Conservation (phyloP, 2,888 invertebrate genomes). For the Ophraella communa region DNA sequence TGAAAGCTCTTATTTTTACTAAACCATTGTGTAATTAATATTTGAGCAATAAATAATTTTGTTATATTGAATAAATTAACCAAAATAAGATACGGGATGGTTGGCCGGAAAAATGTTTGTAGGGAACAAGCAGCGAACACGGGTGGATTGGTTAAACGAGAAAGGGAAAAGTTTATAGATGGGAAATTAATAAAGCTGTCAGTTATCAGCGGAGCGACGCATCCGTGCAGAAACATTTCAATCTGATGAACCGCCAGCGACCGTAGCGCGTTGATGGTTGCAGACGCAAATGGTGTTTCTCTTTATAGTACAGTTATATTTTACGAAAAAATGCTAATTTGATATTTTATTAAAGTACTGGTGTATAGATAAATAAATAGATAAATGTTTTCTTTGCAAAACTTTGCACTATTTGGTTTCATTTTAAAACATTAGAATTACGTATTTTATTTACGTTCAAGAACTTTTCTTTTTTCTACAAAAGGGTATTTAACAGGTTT, state of each 20-base stretch:
- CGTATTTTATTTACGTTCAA: too few relatives aligned
- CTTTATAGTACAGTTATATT: constrained; percentile 28
- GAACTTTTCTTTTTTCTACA: too few relatives aligned
- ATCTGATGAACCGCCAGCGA: constrained; percentile 52
- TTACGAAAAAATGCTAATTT: not conserved
- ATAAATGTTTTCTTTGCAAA: too few relatives aligned
- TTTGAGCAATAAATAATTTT: too few relatives aligned
- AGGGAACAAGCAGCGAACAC: constrained; percentile 44
- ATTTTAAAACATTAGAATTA: too few relatives aligned
- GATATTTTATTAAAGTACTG: not conserved
- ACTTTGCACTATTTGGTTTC: too few relatives aligned
- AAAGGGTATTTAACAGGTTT: too few relatives aligned
- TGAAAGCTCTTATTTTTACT: too few relatives aligned
- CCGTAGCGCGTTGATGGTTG: constrained; percentile 52
- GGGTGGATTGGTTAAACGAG: constrained; percentile 29
- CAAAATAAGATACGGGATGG: not conserved
- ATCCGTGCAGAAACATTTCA: constrained; percentile 61
- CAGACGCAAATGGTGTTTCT: constrained; percentile 61
- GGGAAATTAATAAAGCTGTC: constrained; percentile 81
- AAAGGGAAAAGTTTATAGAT: constrained; percentile 55
- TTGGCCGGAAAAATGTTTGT: constrained; percentile 27
- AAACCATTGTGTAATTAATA: too few relatives aligned
- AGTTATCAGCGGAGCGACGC: constrained; percentile 65
- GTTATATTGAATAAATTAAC: too few relatives aligned
- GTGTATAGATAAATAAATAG: too few relatives aligned